Conservation (phyloP, 2,888 invertebrate species). For the Drosophila mulleri region DNA sequence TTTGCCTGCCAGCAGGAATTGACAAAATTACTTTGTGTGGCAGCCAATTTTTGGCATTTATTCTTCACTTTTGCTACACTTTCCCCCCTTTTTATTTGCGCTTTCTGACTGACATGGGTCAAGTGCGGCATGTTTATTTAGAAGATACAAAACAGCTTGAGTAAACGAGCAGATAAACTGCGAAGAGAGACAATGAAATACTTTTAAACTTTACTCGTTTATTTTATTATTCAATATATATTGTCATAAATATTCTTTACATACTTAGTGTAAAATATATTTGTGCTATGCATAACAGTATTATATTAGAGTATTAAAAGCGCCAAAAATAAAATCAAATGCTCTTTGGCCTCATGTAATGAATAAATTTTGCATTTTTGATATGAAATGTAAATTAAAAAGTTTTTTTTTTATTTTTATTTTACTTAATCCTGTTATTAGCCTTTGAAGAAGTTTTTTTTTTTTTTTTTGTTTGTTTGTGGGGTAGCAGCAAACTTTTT, state of each 20-base stretch:
- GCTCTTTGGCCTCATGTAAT: not conserved
- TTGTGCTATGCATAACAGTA: not conserved
- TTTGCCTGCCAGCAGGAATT: slow-evolving; percentile 16
- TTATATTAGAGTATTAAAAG: not conserved
- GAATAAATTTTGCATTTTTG: not conserved
- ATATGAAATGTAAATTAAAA: slow-evolving; percentile 6
- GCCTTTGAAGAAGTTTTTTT: not conserved
- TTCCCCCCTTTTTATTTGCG: slow-evolving; percentile 37
- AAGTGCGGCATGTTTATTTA: slow-evolving; percentile 1
- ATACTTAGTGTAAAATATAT: not conserved
- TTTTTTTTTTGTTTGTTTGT: slow-evolving; percentile 1
- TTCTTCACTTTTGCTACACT: not conserved
- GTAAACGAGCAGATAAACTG: no score
- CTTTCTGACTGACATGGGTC: slow-evolving; percentile 47
- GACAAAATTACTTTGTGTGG: slow-evolving; percentile 44
- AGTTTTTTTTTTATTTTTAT: not conserved
- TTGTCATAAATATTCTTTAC: not conserved
- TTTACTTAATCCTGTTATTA: slow-evolving; percentile 1
- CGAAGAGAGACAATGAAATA: not conserved
- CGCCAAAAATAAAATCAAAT: not conserved
- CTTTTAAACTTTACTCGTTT: not conserved
- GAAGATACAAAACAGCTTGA: no score
- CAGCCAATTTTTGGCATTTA: slow-evolving; percentile 51
- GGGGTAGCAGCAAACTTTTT: not conserved
- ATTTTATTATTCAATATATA: not conserved